These are phyloP conservation scores for Zeus faber DNA, from an alignment of 2,113 vertebrate species.

Conservation along the genomic window DNA sequence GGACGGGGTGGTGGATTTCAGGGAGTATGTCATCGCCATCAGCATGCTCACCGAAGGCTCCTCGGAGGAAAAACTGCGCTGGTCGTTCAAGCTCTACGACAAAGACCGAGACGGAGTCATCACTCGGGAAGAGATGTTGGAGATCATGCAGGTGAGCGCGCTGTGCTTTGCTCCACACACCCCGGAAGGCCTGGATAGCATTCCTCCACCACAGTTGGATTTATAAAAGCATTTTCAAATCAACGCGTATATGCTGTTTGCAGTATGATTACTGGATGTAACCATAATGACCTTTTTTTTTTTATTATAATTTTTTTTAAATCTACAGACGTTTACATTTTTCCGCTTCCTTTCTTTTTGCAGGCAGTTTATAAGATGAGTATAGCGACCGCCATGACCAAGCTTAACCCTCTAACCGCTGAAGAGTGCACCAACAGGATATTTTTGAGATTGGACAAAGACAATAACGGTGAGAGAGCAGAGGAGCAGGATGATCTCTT, in stretches of 20 bases:
- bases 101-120: constrained; percentile 66
- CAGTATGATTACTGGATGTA: background rate
- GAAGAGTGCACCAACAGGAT: constrained; percentile 76
- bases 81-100: constrained; percentile 74
- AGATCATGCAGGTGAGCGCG: constrained; percentile 67
- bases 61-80: constrained; percentile 68
- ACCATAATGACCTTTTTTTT: background rate
- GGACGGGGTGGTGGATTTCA: constrained; percentile 66
- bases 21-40: constrained; percentile 69
- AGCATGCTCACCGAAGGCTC: constrained; percentile 61
- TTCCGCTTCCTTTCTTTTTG: constrained; percentile 6
- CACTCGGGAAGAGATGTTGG: constrained; percentile 63
- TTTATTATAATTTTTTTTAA: background rate
- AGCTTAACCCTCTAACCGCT: constrained; percentile 60
- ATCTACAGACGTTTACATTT: background rate
- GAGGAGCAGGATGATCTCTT: too few relatives aligned
- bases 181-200: too few relatives aligned
- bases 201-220: background rate
- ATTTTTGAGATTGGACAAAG: constrained; percentile 73
- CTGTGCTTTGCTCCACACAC: background rate
- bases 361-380: constrained; percentile 75
- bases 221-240: background rate
- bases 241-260: background rate
- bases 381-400: constrained; percentile 56
- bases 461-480: constrained; percentile 65